These are phyloP conservation scores for Eilema caniola DNA, from an alignment of 2,888 invertebrate genomes.

Conservation along the genomic window DNA sequence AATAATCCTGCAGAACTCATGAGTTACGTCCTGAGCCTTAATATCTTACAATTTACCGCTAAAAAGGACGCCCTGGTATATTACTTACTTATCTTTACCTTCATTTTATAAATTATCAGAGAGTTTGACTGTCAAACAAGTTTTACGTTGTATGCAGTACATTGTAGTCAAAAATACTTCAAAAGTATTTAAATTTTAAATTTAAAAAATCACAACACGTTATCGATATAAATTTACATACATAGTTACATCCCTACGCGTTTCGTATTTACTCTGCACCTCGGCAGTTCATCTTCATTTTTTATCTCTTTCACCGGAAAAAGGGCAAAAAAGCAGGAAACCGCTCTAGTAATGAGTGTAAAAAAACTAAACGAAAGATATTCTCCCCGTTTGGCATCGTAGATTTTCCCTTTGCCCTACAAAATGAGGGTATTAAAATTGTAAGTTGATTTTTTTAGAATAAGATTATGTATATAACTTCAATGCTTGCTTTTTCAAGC, in stretches of 20 bases:
- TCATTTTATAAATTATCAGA: no score
- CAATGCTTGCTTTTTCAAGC: not conserved
- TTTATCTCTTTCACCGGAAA: conserved; percentile 84
- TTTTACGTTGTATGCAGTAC: no score
- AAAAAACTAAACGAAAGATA: conserved; percentile 77
- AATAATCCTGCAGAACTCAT: no score
- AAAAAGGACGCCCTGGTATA: no score
- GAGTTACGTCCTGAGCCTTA: no score
- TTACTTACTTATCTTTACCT: no score
- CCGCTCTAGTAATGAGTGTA: conserved; percentile 84
- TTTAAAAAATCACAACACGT: not conserved
- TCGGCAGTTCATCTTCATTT: conserved; percentile 86
- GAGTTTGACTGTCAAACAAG: no score
- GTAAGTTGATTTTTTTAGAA: not conserved
- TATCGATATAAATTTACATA: conserved; percentile 15
- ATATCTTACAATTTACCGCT: no score
- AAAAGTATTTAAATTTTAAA: no score
- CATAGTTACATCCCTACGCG: conserved; percentile 61
- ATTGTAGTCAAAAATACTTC: no score
- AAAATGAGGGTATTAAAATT: conserved; percentile 48
- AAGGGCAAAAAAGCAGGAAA: conserved; percentile 81
- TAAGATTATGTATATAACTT: not conserved
- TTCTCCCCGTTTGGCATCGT: conserved; percentile 65
- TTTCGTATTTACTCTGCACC: conserved; percentile 85
- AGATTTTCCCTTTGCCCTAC: conserved; percentile 61